Evolutionary conservation across 1,140 invertebrate species (phyloP), one percentile per base, ranked within the genome.

Genomic region (Drosophila sproati): DNA sequence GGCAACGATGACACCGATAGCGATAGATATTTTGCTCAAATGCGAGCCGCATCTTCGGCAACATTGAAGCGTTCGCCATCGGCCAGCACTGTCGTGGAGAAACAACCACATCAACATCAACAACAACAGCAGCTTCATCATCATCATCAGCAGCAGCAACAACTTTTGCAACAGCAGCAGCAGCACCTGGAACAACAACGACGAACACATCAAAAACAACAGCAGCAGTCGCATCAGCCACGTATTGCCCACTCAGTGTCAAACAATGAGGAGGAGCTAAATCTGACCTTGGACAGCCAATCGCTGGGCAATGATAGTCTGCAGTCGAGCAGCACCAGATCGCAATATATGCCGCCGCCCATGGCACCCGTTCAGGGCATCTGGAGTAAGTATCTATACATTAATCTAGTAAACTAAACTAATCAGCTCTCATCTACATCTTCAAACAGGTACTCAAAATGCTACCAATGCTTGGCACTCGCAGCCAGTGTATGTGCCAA

Each of bases 311-410:
- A 83, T 47, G 91, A 85, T n/a, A 92, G 92, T 10, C 52, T 92
- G 12, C 82, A 90, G 29, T 92, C 92, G 3, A 83, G 91, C 41
- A 92, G 92, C 73, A 86, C 78, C 5, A 77, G 90, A 61, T 91
- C 90, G n/a, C 86, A 81, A 48, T 92, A 90, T 20, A 89, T 92
- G 77, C 88, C 89, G 59, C 92, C 91, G 29, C 91, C 91, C 32
- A 92, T 92, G 91, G 63, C 80, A 2, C 76, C 89, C 7, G 87
- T 92, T 12, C 87, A 85, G 7, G 70, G 68, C 10, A 83, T 78
- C 50, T 92, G 90, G 87, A 73, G 91, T 88, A 83, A 87, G 85
- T 20, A 20, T 20, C 43, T 2, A 7, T 29, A 32, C 3, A 2
- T 28, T 12, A 6, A 5, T 6, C 2, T 1, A 43, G 0, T 3